Evolutionary conservation across 2,113 vertebrate species (phyloP), one percentile per base, ranked within the genome.

Genomic region (Mustelus asterias): DNA sequence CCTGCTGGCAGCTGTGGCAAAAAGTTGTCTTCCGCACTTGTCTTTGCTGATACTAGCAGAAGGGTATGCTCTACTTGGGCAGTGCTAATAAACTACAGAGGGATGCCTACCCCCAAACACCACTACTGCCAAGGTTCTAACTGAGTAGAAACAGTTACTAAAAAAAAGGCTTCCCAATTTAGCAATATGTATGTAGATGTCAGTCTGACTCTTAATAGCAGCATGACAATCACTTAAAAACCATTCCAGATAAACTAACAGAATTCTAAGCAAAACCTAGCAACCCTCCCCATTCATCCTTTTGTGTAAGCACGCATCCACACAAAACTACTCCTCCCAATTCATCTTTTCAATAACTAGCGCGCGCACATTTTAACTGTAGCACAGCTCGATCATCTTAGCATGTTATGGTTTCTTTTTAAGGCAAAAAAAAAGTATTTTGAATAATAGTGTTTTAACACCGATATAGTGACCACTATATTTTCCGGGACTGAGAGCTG

Each of bases 121-220:
- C 44, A 92, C 16, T n/a, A 26, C 65, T 69, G 65, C 92, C 92
- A 22, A 94, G 90, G 44, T 94, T 69, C 92, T 69, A 69, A 94
- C 92, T 67, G 63, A 94, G 63, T 94, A 94, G n/a, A 41, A 92
- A n/a, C 88, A 58, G 22, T 48, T 70, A 94, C 26, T 94, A 92
- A 63, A 92, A 60, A n/a, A 70, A 94, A 94, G 65, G 67, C 93
- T 94, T 67, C 29, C 88, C 88, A 92, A 63, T 92, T 37, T 94
- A 94, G 93, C 93, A 94, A 70, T 94, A 70, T 94, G 93, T 94
- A 70, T 26, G 67, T 94, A 94, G 93, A 24, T 67, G 93, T 94
- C 93, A 94, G 88, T 92, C 88, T 92, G 88, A 92, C 88, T 92
- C 58, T 83, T 83, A 58, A 13, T 63, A 92, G 88, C 93, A 94